Base-by-base conservation (phyloP, 2,888 invertebrate species). In the Rosalia funebris region DNA sequence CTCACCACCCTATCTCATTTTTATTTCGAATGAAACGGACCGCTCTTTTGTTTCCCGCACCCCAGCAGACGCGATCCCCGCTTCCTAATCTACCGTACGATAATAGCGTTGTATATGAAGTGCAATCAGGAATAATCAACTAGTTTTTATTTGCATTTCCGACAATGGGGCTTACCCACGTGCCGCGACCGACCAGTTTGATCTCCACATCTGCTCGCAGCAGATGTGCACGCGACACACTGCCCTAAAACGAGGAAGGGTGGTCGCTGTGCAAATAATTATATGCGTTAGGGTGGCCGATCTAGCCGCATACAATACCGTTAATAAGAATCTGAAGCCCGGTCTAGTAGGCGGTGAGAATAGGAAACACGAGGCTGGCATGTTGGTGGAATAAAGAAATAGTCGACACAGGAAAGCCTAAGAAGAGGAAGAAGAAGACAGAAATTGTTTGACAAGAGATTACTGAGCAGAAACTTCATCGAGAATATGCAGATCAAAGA, bases 211-310 rank as follows among this genome's bases (percentile, higher is more conserved):
- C 66, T 66, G 66, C 55, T 59, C 34, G 20, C 34, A 54, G 57
- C 66, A 66, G 66, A 64, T 66, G 66, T 64, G 53, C 66, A 57
- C 55, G 37, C 55, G 50, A 50, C 50, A 50, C 25, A 50, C 50
- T 50, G 39, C 50, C 50, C 50, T 15, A 3, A n/a, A 50, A 25
- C n/a, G n/a, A 16, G 25, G 14, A 50, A 16, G 39, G 50, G 50
- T 50, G 50, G 12, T 20, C 12, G 19, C 50, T 25, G 20, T 20
- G 37, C 50, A 50, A 50, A 50, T 39, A 50, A 50, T 48, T 9
- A 37, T n/a, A 12, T 34, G 12, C 10, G 20, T 15, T 31, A 19
- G 48, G 48, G 48, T 48, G 25, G 25, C 25, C n/a, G n/a, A n/a
- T n/a, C n/a, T n/a, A n/a, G n/a, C n/a, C n/a, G n/a, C n/a, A n/a